Conservation (phyloP, 2,888 invertebrate genomes). For the Panopea generosa region DNA sequence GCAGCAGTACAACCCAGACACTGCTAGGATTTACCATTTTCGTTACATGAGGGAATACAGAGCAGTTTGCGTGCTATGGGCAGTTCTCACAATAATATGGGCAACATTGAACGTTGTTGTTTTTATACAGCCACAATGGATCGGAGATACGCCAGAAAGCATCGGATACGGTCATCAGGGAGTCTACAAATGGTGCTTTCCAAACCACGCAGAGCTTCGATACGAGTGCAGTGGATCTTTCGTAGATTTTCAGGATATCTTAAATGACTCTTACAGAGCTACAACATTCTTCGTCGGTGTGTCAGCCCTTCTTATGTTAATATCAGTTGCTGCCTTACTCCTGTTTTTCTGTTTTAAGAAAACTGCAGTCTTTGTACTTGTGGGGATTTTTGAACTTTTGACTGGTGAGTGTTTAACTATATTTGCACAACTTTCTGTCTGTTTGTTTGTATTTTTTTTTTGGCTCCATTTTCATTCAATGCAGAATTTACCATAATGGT, state of each 20-base stretch:
- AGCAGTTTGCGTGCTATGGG: slow-evolving; percentile 98
- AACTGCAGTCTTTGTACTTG: slow-evolving; percentile 96
- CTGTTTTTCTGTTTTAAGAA: slow-evolving; percentile 97
- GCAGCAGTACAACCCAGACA: slow-evolving; percentile 76
- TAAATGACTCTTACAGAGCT: slow-evolving; percentile 93
- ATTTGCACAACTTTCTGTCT: too few species aligned
- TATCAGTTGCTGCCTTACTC: slow-evolving; percentile 94
- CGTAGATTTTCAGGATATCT: slow-evolving; percentile 90
- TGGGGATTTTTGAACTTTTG: slow-evolving; percentile 97
- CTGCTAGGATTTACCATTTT: slow-evolving; percentile 78
- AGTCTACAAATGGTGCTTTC: slow-evolving; percentile 93
- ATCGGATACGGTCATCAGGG: slow-evolving; percentile 95
- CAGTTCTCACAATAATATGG: slow-evolving; percentile 98
- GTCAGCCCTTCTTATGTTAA: slow-evolving; percentile 92
- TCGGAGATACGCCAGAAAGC: slow-evolving; percentile 84
- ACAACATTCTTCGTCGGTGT: slow-evolving; percentile 95
- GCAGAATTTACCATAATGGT: too few species aligned
- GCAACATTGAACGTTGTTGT: slow-evolving; percentile 97
- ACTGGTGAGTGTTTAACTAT: slow-evolving; percentile 90
- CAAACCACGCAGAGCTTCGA: slow-evolving; percentile 59
- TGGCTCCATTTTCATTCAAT: too few species aligned
- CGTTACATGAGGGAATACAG: slow-evolving; percentile 85
- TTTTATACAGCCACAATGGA: slow-evolving; percentile 93
- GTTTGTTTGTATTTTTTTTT: too few species aligned
- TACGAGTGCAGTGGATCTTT: slow-evolving; percentile 91